Evolutionary conservation across 37 sponge, comb jelly and placozoan genomes (phyloP), one percentile per base, ranked within the genome.

Genomic region (Chondrilla cf. caribensis): DNA sequence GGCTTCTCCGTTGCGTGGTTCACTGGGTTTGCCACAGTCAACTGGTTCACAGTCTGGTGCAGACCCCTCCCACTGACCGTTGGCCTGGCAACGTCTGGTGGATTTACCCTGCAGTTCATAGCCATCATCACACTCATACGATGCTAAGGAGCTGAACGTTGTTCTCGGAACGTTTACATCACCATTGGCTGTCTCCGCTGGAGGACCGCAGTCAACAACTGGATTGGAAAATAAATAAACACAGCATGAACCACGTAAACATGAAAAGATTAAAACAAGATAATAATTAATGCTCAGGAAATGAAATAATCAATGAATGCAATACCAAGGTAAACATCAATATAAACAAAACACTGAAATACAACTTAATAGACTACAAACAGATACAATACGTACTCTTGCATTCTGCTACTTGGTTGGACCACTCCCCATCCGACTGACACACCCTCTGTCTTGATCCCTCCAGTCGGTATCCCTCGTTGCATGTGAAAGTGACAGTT

Each of bases 61-160:
- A 33, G 21, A 9, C 43, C 87, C 93, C 22, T 82, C 75, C 89
- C 89, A 93, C 39, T 60, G 28, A 47, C 93, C 90, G 80, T 77
- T 60, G 18, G 57, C 14, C 33, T 82, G 83, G 55, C 92, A 91
- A 17, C 31, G 58, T 38, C 92, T 67, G 2, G 41, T 40, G 0
- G 58, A 32, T 5, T 81, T 38, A 44, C 92, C 92, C 42, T 42
- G 43, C 58, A 91, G 73, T n/a, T 42, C 38, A 66, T 84, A 91
- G 58, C 85, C 92, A 59, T 67, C 38, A 32, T 84, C 54, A 58
- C 92, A 91, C 33, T 55, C 65, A 59, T 84, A 91, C 9, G 70
- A 85, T 11, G 81, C 89, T 38, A 38, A 18, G 43, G 82, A 60
- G 7, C 79, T 40, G 19, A 79, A 40, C 4, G 79, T 78, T 28